These are phyloP conservation scores for Linnaemya vulpina DNA, from an alignment of 2,888 invertebrate species.

Conservation along the genomic window DNA sequence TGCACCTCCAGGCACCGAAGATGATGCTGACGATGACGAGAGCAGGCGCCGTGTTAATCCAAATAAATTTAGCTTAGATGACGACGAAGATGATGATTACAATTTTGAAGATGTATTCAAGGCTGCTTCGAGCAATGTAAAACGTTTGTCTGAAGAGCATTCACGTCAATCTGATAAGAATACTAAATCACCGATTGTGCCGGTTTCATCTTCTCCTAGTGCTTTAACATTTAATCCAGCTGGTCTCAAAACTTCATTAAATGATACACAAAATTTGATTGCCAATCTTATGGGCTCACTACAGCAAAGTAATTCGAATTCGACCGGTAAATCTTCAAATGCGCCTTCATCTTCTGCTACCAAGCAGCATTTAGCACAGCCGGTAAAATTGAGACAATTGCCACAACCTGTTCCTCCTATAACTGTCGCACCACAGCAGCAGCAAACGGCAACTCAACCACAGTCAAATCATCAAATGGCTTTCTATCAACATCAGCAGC, in stretches of 20 bases:
- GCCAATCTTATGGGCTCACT: slow-evolving; percentile 86
- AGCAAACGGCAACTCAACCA: slow-evolving; percentile 66
- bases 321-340: slow-evolving; percentile 35
- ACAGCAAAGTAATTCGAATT: slow-evolving; percentile 80
- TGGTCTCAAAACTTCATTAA: slow-evolving; percentile 76
- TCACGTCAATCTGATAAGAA: slow-evolving; percentile 77
- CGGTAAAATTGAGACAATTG: slow-evolving; percentile 2
- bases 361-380: not conserved
- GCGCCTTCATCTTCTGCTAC: not conserved
- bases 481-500: slow-evolving; percentile 74
- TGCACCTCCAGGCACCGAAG: slow-evolving; percentile 69
- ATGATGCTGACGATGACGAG: slow-evolving; percentile 73
- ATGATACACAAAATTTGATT: slow-evolving; percentile 86
- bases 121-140: slow-evolving; percentile 89
- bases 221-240: slow-evolving; percentile 79
- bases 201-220: slow-evolving; percentile 74
- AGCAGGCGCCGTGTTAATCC: slow-evolving; percentile 75
- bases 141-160: slow-evolving; percentile 83
- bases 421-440: slow-evolving; percentile 28
- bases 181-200: slow-evolving; percentile 65
- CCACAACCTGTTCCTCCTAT: slow-evolving; percentile 49
- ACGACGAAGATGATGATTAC: slow-evolving; percentile 91
- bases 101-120: slow-evolving; percentile 92
- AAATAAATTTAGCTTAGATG: slow-evolving; percentile 83
- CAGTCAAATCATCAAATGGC: slow-evolving; percentile 70